Percentiles rank a stretch among this genome's conserved stretches.
Conservation (phyloP, 2,797 vertebrate genomes). For the Melanotaenia maccullochi region DNA sequence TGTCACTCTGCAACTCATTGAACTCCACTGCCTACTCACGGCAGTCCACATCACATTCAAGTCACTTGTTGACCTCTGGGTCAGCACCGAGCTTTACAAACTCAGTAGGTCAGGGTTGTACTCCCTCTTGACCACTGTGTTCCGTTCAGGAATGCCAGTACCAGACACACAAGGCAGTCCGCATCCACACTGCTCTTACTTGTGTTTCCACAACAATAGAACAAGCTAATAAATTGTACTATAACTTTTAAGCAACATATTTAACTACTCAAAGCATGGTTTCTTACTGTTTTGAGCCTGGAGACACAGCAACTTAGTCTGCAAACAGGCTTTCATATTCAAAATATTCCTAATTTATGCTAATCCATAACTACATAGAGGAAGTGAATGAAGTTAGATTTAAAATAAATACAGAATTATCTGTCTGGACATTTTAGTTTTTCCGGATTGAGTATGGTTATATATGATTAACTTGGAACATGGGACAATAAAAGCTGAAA, state of each 20-base stretch:
- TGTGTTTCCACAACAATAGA: neutral
- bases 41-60: neutral
- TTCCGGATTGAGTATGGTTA: conserved; percentile 23
- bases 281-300: neutral
- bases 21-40: neutral
- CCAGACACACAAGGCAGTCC: no score
- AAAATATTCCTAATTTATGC: neutral
- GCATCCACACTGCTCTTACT: neutral
- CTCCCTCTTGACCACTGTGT: neutral
- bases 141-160: neutral
- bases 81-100: neutral
- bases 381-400: neutral
- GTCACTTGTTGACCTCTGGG: neutral
- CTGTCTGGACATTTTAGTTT: neutral
- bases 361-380: neutral
- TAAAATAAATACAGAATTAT: neutral
- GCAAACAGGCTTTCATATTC: neutral
- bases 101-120: neutral
- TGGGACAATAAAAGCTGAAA: conserved; percentile 44
- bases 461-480: conserved; percentile 43
- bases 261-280: neutral
- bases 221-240: neutral
- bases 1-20: neutral
- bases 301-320: neutral
- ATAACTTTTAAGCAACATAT: neutral